These are phyloP conservation scores for Microtus oregoni DNA, from an alignment of 2,113 vertebrate species.

Conservation along the genomic window DNA sequence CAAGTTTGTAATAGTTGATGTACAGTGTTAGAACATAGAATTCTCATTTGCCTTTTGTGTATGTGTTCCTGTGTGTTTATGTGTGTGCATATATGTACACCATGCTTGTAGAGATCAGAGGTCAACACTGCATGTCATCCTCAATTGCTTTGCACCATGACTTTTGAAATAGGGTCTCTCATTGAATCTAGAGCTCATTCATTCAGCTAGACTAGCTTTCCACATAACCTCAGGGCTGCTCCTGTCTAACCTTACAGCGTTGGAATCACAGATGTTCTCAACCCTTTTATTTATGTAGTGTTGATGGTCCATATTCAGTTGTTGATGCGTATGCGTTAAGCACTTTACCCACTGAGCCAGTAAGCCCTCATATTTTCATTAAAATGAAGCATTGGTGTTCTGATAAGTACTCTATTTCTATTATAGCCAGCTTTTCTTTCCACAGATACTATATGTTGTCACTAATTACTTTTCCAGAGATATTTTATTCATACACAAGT, in stretches of 20 bases:
- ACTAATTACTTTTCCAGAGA: not conserved
- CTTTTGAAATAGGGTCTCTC: not conserved
- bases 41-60: not conserved
- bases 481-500: not conserved
- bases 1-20: not conserved
- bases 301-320: not conserved
- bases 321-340: not conserved
- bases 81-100: not conserved
- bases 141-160: not conserved
- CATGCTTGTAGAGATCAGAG: not conserved
- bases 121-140: not conserved
- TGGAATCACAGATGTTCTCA: not conserved
- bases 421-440: not conserved
- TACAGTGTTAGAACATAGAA: not conserved
- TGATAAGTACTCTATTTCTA: not conserved
- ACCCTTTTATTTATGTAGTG: not conserved
- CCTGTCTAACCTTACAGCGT: not conserved
- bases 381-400: not conserved
- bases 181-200: not conserved
- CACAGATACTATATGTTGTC: not conserved
- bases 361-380: not conserved
- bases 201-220: not conserved
- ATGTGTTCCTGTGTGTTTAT: not conserved
- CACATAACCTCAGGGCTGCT: not conserved
- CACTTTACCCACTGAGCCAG: not conserved